Base-by-base conservation (phyloP, 2,888 invertebrate genomes). In the Leistus spinibarbis region DNA sequence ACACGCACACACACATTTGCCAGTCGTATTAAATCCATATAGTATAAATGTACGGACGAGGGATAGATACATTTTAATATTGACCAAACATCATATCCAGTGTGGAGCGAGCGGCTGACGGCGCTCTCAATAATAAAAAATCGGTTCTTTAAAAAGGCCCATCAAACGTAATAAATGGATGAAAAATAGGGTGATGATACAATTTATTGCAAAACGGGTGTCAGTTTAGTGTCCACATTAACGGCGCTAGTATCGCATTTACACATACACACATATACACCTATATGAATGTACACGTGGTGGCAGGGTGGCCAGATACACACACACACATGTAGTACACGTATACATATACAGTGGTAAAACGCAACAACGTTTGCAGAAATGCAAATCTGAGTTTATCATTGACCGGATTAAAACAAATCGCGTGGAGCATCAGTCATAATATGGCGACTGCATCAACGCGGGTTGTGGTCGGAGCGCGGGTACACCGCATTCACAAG, bases 401-500 rank as follows among this genome's bases (percentile, higher is more conserved):
- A 72, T 72, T 72, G 66, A 72, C 57, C 72, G 72, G 72, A 72
- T 72, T 72, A 72, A 64, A 56, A 65, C 57, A 57, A 69, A 72
- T 64, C 60, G 69, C 40, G 16, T 9, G 68, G 24, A 22, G 69
- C 75, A 75, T 75, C 75, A 75, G 27, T 75, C 75, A 75, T 75
- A 75, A 75, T 74, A 74, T 69, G 69, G 75, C 69, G 75, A 75
- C 69, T 75, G 75, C 75, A 75, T 75, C 69, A 75, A 69, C 75
- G 57, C 9, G 67, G 17, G 60, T 22, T 57, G 72, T 57, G 72
- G 65, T 72, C 23, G 22, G 17, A 13, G 16, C 64, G 57, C 40
- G 9, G 64, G 64, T 17, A 27, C 17, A 27, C 72, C 72, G 56
- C 72, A 63, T 7, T 17, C 66, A 10, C 24, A 24, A 10, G 5